Evolutionary conservation across 2,888 invertebrate genomes (phyloP).

Genomic region (Eurytoma californica): DNA sequence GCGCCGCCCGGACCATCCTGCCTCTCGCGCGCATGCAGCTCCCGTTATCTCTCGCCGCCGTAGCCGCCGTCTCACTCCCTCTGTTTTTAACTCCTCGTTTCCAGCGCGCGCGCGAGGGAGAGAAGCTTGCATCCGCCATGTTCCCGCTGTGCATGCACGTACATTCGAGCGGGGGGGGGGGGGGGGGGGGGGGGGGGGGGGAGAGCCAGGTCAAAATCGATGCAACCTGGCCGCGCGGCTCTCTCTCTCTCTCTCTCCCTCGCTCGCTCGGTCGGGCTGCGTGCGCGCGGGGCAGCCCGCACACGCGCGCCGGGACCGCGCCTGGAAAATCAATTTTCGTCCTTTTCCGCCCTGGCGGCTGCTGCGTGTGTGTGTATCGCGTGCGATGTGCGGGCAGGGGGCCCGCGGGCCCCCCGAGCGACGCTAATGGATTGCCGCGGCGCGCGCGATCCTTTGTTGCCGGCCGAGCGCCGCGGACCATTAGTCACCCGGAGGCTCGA

Average conservation of each 20-base stretch:
- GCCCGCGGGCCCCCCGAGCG: no score
- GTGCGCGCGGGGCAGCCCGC: slow-evolving; percentile 7
- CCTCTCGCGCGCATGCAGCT: not conserved
- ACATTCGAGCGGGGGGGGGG: not conserved
- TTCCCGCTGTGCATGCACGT: slow-evolving; percentile 17
- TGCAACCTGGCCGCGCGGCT: slow-evolving; percentile 62
- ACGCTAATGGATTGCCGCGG: no score
- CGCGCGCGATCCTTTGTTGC: no score
- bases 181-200: slow-evolving; percentile 43
- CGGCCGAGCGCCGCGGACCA: no score
- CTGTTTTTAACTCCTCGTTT: slow-evolving; percentile 48
- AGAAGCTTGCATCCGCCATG: slow-evolving; percentile 46
- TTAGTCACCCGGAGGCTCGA: no score
- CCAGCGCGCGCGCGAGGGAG: slow-evolving; percentile 5
- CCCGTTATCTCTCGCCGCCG: slow-evolving; percentile 36
- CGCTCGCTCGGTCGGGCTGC: not conserved
- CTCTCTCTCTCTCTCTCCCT: slow-evolving; percentile 41
- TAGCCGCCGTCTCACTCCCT: slow-evolving; percentile 20
- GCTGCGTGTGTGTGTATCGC: slow-evolving; percentile 1
- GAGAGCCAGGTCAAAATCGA: slow-evolving; percentile 68
- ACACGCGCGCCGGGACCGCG: slow-evolving; percentile 61
- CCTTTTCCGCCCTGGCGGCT: slow-evolving; percentile 50
- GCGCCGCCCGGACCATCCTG: not conserved
- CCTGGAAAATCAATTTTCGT: slow-evolving; percentile 70
- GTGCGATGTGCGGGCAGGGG: not conserved